Evolutionary conservation across 2,113 vertebrate genomes (phyloP), one percentile per base, ranked within the genome.

Genomic region (Rhea pennata): DNA sequence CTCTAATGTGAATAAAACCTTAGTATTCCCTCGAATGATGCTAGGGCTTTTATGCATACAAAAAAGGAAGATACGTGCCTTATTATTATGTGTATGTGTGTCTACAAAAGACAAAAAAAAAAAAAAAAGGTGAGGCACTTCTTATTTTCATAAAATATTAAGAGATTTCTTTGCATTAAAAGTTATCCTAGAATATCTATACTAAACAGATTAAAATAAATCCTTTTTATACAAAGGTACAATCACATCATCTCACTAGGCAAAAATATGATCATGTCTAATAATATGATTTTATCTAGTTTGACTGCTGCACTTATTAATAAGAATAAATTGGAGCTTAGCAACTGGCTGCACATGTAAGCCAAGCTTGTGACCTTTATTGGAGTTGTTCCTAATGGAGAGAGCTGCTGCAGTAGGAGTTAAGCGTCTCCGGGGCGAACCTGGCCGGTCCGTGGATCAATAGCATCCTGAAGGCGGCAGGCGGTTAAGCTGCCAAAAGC

Each of bases 251-350:
- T 97, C 67, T 90, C 81, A 96, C 89, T 15, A 46, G 90, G 93
- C 95, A 84, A 94, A 96, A 97, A 83, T 80, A 44, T 21, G 58
- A 92, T 95, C 84, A 51, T 56, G 70, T 94, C 96, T 96, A 92
- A 93, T 97, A 92, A 88, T 54, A 51, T 96, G 94, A 97, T 97
- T 82, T 96, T 88, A 95, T 91, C 90, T 50, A 40, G 90, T 92
- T 81, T 92, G 98, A 97, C 97, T 96, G 97, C 91, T 97, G 96
- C 93, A 94, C 97, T 98, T 97, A 97, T 97, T 98, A 98, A 98
- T 98, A 97, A 98, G 98, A 94, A 97, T 95, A 95, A 98, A 97
- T 93, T 96, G 95, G 96, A 84, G 83, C 94, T 97, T 58, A 71
- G 92, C 87, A 86, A 31, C 91, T 21, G 44, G 84, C 91, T 54